These are phyloP conservation scores for Phalangium opilio DNA, from an alignment of 2,888 invertebrate genomes.

Conservation along the genomic window DNA sequence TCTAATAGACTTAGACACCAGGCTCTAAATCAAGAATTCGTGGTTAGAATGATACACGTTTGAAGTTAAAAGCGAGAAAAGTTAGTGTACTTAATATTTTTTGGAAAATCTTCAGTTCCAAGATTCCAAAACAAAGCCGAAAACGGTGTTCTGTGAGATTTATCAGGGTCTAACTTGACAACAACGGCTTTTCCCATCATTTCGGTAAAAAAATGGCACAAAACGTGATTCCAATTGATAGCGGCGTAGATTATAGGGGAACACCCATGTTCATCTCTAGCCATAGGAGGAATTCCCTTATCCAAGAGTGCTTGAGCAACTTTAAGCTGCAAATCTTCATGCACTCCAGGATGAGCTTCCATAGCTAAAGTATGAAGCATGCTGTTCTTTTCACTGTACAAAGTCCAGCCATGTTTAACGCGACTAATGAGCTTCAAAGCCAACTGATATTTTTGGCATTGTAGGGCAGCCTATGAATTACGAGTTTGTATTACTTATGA, in stretches of 20 bases:
- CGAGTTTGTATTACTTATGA: constrained; percentile 3
- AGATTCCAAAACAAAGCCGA: constrained; percentile 31
- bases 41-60: neutral
- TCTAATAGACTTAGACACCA: constrained; percentile 22
- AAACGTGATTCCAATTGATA: constrained; percentile 27
- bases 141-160: constrained; percentile 30
- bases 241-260: constrained; percentile 33
- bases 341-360: constrained; percentile 20
- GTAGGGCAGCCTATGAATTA: constrained; percentile 30
- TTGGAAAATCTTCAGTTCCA: constrained; percentile 10
- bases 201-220: constrained; percentile 28
- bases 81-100: constrained; percentile 13
- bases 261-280: constrained; percentile 29
- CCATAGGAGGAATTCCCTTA: constrained; percentile 28
- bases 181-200: constrained; percentile 18
- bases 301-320: constrained; percentile 29
- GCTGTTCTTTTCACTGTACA: constrained; percentile 28
- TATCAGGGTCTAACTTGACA: constrained; percentile 24
- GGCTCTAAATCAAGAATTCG: constrained; percentile 2
- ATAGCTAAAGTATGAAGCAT: constrained; percentile 32
- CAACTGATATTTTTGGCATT: constrained; percentile 31
- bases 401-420: constrained; percentile 18
- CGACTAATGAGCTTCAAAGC: constrained; percentile 31
- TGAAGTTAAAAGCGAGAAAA: neutral
- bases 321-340: constrained; percentile 20